These are phyloP conservation scores for Leptopilina boulardi DNA, from an alignment of 1,140 invertebrate genomes.

Conservation along the genomic window DNA sequence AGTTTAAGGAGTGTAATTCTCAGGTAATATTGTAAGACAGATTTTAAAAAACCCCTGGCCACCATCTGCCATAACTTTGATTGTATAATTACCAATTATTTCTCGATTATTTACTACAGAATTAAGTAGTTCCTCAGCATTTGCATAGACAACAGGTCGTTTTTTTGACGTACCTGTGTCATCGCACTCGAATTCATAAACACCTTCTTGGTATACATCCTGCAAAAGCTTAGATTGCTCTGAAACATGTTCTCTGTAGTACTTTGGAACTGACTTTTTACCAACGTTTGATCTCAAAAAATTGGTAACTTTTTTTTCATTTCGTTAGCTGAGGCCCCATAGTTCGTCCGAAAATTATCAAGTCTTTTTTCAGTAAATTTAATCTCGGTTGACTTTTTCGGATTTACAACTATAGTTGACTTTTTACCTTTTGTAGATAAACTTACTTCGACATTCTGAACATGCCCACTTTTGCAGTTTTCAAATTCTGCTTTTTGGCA, in stretches of 20 bases:
- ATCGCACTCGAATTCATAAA: constrained; percentile 40
- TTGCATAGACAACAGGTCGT: constrained; percentile 34
- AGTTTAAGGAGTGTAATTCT: constrained; percentile 10
- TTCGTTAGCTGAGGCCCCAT: constrained; percentile 32
- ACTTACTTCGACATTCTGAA: too few species aligned
- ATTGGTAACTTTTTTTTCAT: constrained; percentile 43
- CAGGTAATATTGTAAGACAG: constrained; percentile 35
- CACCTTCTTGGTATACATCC: constrained; percentile 29
- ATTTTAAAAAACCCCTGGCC: constrained; percentile 42
- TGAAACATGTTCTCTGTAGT: constrained; percentile 32
- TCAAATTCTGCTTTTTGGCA: too few species aligned
- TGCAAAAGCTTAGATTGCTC: constrained; percentile 31
- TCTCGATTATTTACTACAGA: constrained; percentile 25
- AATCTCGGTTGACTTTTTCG: not conserved
- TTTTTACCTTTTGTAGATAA: too few species aligned
- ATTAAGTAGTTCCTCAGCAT: constrained; percentile 36
- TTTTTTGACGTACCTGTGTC: not conserved
- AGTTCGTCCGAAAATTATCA: constrained; percentile 35
- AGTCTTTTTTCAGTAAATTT: constrained; percentile 35
- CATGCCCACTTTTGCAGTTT: too few species aligned
- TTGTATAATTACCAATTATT: constrained; percentile 25
- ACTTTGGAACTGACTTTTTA: constrained; percentile 31
- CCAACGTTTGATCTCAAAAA: constrained; percentile 41
- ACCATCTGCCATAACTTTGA: constrained; percentile 41
- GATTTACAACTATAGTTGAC: too few species aligned